Base-by-base conservation (phyloP, 2,113 vertebrate species). In the Dicerorhinus sumatrensis region DNA sequence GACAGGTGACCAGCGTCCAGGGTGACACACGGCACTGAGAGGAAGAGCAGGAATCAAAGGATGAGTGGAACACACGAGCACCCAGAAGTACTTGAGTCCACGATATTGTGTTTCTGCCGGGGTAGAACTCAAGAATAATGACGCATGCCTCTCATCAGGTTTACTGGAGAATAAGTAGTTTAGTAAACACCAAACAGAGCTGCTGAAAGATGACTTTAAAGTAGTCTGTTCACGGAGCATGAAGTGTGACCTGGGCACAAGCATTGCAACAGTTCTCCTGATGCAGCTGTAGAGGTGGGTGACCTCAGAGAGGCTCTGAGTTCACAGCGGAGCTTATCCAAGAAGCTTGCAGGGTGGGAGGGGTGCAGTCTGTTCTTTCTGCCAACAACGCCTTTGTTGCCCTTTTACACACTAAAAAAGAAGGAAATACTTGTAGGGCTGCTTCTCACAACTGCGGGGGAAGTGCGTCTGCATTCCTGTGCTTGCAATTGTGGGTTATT, bases 111-210 rank as follows among this genome's bases (percentile, higher is more conserved):
- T 95, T 92, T 92, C 87, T 97, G 73, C 88, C 46, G 48, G 75
- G 67, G 39, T 17, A 93, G 80, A 81, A 79, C 54, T 86, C 56
- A 92, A 56, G 89, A 89, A 94, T 89, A 96, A 97, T 63, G 93
- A 95, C 93, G 94, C 75, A 76, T 90, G 75, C 58, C 36, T 82
- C 86, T 97, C 95, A 58, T 96, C 51, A 48, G 91, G 79, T 80
- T 94, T 95, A 97, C 33, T 91, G 91, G 85, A 89, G 89, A 93
- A 83, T 91, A 93, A 98, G 89, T 89, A 94, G 97, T 97, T 93
- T 76, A 91, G 82, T 95, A 91, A 96, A 96, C 93, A 93, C 83
- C 36, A 89, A 84, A 94, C 90, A 93, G 95, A 94, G 91, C 91
- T 82, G 79, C 93, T 93, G 89, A 96, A 91, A 96, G 65, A 96